Base-by-base conservation (phyloP, 2,113 vertebrate species). In the Fukomys damarensis region DNA sequence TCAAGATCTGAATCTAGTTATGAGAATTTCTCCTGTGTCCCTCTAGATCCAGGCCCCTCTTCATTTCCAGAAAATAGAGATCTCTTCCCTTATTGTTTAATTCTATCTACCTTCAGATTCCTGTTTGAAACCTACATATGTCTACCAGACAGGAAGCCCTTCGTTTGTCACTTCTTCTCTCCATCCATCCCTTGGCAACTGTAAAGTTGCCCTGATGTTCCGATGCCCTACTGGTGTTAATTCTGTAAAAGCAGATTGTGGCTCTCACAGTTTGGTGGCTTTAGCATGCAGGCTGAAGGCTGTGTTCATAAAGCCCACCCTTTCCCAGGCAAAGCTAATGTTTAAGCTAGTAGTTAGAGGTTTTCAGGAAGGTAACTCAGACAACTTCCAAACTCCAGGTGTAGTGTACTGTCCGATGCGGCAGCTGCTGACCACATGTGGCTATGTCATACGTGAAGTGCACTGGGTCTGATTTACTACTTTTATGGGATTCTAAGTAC, bases 391-490 rank as follows among this genome's bases (percentile, higher is more conserved):
- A 81, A 20, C 52, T 54, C 41, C 5, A 65, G 59, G 43, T 14
- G 81, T 13, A 16, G 49, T 8, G 2, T 0, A 13, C 22, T 4
- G 0, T 32, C n/a, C 52, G 35, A 0, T 0, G 46, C 12, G 7
- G 20, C 2, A 26, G n/a, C 16, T 3, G 3, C 59, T 41, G n/a
- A 16, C 22, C 58, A 28, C 12, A 3, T 0, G 30, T 17, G 24
- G 63, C 22, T 54, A 1, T 46, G 1, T 14, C 90, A 12, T 26
- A 22, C 35, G 26, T 46, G 41, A 77, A 6, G 17, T 28, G 12
- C 66, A 14, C 14, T 20, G 58, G 16, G 77, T 35, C 1, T 26
- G 26, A 82, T 59, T 56, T 38, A 28, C 66, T 91, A 10, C n/a
- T 65, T 52, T 28, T 46, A 38, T 56, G 54, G 32, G 14, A 66